Conservation (phyloP, 2,888 invertebrate species). For the Nomada fabriciana region DNA sequence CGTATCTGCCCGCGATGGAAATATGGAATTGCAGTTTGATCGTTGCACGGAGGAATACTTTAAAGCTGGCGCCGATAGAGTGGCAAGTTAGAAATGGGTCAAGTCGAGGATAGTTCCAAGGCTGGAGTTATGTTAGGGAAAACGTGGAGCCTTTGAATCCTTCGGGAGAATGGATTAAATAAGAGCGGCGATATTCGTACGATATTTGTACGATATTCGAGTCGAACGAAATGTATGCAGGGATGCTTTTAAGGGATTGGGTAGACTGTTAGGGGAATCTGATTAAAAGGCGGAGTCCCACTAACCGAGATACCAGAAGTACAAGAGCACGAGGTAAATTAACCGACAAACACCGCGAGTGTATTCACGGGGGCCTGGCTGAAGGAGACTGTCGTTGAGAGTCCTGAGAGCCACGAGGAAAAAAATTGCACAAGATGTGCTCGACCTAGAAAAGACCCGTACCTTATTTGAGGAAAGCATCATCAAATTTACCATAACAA, state of each 20-base stretch:
- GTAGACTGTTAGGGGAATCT: not conserved
- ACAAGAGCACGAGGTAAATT: not conserved
- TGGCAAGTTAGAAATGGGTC: conserved; percentile 23
- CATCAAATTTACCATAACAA: conserved; percentile 22
- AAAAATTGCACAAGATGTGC: conserved; percentile 12
- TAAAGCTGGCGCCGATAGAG: not conserved
- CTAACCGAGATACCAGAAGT: not conserved
- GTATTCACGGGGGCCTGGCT: not conserved
- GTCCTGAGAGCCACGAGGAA: conserved; percentile 19
- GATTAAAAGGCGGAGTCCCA: not conserved
- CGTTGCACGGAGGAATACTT: conserved; percentile 26
- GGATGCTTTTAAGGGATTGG: conserved; percentile 9
- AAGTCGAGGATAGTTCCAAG: not conserved
- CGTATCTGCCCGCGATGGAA: conserved; percentile 32
- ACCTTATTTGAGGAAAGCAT: conserved; percentile 13
- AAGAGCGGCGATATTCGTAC: not conserved
- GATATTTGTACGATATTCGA: not conserved
- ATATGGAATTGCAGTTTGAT: conserved; percentile 56
- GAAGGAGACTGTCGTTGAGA: conserved; percentile 10
- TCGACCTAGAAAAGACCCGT: conserved; percentile 10
- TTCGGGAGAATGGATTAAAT: conserved; percentile 1
- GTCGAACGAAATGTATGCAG: not conserved
- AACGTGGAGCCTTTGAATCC: not conserved
- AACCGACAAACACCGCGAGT: not conserved
- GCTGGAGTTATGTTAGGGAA: not conserved